Percentiles rank a stretch among this genome's conserved stretches.
Evolutionary conservation across 2,797 vertebrate genomes (phyloP).

Genomic region (Halcyon leucocephala): DNA sequence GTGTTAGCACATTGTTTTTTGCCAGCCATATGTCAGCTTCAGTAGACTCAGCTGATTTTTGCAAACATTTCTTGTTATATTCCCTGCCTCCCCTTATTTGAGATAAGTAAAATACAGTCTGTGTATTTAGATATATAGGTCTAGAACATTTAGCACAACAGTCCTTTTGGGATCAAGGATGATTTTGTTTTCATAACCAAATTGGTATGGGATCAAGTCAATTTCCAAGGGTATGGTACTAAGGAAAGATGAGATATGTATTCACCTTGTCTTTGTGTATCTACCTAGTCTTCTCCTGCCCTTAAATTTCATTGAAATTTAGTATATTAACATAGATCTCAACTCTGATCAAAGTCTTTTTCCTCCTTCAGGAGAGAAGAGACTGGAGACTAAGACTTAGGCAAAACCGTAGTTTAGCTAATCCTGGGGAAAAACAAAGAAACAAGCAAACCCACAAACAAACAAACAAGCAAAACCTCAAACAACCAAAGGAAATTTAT

Average conservation of each 20-base stretch:
- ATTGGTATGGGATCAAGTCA: background rate
- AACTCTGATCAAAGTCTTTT: background rate
- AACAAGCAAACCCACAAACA: background rate
- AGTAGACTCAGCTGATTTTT: background rate
- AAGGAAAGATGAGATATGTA: background rate
- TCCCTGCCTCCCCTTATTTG: background rate
- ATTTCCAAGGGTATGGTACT: background rate
- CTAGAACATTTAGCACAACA: background rate
- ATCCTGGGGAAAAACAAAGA: background rate
- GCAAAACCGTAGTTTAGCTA: background rate
- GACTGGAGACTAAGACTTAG: background rate
- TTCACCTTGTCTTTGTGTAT: background rate
- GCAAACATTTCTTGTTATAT: background rate
- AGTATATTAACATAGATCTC: background rate
- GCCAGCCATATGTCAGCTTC: background rate
- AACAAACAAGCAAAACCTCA: too few relatives aligned
- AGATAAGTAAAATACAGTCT: background rate
- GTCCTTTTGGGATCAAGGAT: background rate
- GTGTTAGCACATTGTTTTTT: background rate
- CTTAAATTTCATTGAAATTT: background rate
- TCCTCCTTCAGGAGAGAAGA: background rate
- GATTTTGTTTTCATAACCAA: background rate
- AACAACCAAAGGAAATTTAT: background rate
- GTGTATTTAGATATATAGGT: rapidly evolving
- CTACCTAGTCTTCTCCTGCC: background rate